Evolutionary conservation across 2,888 invertebrate species (phyloP).

Genomic region (Sipha maydis): DNA sequence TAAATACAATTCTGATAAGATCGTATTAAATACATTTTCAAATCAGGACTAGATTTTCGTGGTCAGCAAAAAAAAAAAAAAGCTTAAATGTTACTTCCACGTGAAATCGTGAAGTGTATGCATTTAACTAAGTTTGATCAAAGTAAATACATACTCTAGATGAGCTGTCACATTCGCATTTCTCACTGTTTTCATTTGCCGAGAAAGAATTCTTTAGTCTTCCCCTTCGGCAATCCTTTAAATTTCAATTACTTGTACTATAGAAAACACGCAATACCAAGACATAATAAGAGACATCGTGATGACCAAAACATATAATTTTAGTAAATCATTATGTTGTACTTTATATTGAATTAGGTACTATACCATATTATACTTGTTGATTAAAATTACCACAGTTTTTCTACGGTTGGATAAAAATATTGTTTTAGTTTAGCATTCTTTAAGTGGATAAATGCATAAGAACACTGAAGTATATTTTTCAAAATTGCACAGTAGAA

Average conservation of each 20-base stretch:
- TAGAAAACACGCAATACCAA: constrained; percentile 2
- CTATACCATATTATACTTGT: background rate
- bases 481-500: too few species aligned
- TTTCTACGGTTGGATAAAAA: too few species aligned
- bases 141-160: background rate
- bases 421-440: too few species aligned
- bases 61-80: too few species aligned
- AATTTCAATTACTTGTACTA: constrained; percentile 17
- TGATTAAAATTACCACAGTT: background rate
- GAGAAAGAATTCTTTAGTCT: background rate
- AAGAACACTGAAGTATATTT: too few species aligned
- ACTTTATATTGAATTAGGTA: constrained; percentile 8
- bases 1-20: too few species aligned
- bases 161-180: background rate
- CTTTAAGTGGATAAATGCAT: too few species aligned
- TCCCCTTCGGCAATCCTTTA: background rate
- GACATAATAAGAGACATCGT: background rate
- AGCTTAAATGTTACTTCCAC: background rate
- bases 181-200: background rate
- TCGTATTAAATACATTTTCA: too few species aligned
- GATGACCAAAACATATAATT: constrained; percentile 8
- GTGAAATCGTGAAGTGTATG: background rate
- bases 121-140: background rate
- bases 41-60: too few species aligned
- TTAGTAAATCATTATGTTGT: constrained; percentile 20